A percentile compares a stretch with the other conserved stretches of the same genome.
These are phyloP conservation scores for Abscondita cerata DNA, from an alignment of 2,888 invertebrate genomes.

Conservation along the genomic window DNA sequence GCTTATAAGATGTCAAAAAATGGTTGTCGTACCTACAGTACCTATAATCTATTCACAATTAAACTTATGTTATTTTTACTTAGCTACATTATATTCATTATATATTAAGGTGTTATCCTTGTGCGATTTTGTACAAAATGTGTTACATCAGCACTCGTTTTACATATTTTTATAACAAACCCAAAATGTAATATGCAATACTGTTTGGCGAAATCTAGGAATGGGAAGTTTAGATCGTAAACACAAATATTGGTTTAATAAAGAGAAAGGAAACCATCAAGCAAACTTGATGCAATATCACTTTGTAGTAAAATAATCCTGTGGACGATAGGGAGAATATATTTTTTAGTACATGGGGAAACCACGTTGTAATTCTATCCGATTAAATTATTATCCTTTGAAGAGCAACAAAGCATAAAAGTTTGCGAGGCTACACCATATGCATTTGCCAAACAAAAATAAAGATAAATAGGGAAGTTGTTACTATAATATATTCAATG, in stretches of 20 bases:
- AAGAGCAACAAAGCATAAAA: slow-evolving; percentile 22
- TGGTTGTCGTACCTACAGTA: too few species aligned
- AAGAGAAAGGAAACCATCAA: slow-evolving; percentile 7
- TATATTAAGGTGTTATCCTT: too few species aligned
- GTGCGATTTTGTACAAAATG: too few species aligned
- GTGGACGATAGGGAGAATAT: neutral
- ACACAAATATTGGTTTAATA: slow-evolving; percentile 15
- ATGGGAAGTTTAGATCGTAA: neutral
- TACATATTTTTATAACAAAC: too few species aligned
- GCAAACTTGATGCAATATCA: slow-evolving; percentile 8
- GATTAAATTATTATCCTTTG: slow-evolving; percentile 18
- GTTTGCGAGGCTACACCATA: slow-evolving; percentile 11
- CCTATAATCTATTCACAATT: too few species aligned
- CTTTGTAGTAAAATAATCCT: slow-evolving; percentile 9
- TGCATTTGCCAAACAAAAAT: neutral
- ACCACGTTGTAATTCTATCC: slow-evolving; percentile 10
- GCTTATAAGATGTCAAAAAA: too few species aligned
- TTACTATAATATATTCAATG: neutral
- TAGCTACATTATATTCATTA: too few species aligned
- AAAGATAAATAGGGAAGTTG: neutral
- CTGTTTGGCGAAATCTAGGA: too few species aligned
- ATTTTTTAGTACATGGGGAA: slow-evolving; percentile 10
- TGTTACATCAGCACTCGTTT: too few species aligned
- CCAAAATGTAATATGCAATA: too few species aligned
- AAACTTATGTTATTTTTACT: too few species aligned